Percentiles rank a stretch among this genome's conserved stretches.
Evolutionary conservation across 1,140 invertebrate species (phyloP).

Genomic region (Lepidotrigona ventralis): DNA sequence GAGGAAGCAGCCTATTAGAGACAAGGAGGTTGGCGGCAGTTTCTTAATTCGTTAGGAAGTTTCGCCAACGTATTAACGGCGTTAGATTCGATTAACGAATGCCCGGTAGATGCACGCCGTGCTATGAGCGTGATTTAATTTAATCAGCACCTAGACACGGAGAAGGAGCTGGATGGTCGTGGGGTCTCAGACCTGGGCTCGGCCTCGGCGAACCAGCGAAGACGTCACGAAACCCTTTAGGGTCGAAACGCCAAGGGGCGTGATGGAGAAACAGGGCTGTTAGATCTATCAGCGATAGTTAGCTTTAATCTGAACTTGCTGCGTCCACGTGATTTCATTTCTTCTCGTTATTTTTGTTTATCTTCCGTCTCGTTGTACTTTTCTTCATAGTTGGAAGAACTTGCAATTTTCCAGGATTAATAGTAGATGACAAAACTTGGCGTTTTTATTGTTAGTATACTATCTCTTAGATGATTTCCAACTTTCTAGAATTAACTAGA

Average conservation of each 20-base stretch:
- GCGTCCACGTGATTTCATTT: no score
- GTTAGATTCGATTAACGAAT: conserved; percentile 38
- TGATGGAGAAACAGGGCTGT: neutral
- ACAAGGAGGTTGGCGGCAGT: conserved; percentile 14
- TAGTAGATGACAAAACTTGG: no score
- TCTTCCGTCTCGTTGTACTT: no score
- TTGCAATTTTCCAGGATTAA: no score
- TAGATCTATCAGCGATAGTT: neutral
- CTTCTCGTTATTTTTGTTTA: no score
- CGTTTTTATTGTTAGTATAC: no score
- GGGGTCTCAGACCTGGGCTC: neutral
- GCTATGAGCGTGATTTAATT: conserved; percentile 53
- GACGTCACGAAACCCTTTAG: conserved; percentile 23
- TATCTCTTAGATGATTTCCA: no score
- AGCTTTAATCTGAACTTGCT: neutral
- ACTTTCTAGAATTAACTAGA: no score
- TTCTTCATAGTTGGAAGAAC: no score
- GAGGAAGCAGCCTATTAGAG: conserved; percentile 10
- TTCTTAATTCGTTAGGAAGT: conserved; percentile 52
- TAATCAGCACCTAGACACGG: conserved; percentile 35
- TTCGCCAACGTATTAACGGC: conserved; percentile 40
- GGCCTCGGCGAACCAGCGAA: neutral
- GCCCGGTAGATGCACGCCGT: conserved; percentile 28
- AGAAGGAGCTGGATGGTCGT: neutral
- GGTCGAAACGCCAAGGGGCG: neutral